Conservation (phyloP, 2,797 vertebrate genomes). For the Sebastes diaconus region DNA sequence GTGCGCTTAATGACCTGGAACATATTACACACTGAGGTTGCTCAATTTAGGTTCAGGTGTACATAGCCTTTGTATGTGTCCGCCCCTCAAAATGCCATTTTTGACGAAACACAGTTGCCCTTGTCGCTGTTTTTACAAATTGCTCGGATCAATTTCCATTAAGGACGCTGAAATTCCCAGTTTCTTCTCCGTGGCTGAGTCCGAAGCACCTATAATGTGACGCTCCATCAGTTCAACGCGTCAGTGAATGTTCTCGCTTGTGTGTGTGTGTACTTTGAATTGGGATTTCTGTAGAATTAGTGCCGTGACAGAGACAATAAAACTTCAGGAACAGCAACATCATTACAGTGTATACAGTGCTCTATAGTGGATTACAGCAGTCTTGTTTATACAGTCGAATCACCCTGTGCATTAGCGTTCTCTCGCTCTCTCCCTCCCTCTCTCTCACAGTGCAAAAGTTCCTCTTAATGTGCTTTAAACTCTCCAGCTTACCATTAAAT, state of each 20-base stretch:
- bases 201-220: conserved; percentile 46
- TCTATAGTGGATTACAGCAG: conserved; percentile 25
- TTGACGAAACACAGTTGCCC: conserved; percentile 41
- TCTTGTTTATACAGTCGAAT: conserved; percentile 43
- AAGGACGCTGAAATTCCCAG: conserved; percentile 33
- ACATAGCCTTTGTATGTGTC: conserved; percentile 28
- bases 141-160: conserved; percentile 61
- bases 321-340: conserved; percentile 24
- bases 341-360: conserved; percentile 16
- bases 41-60: conserved; percentile 46
- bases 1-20: conserved; percentile 64
- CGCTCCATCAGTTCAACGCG: conserved; percentile 32
- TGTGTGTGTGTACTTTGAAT: conserved; percentile 28
- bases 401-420: conserved; percentile 21
- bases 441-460: conserved; percentile 30
- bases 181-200: conserved; percentile 37
- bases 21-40: conserved; percentile 53
- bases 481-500: conserved; percentile 11
- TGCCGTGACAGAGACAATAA: conserved; percentile 37
- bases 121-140: conserved; percentile 59
- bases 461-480: conserved; percentile 42
- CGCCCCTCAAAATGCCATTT: conserved; percentile 36
- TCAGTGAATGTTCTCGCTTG: conserved; percentile 7
- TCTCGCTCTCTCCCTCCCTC: no score
- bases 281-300: conserved; percentile 43